These are phyloP conservation scores for Zeuzera pyrina DNA, from an alignment of 2,888 invertebrate species.

Conservation along the genomic window DNA sequence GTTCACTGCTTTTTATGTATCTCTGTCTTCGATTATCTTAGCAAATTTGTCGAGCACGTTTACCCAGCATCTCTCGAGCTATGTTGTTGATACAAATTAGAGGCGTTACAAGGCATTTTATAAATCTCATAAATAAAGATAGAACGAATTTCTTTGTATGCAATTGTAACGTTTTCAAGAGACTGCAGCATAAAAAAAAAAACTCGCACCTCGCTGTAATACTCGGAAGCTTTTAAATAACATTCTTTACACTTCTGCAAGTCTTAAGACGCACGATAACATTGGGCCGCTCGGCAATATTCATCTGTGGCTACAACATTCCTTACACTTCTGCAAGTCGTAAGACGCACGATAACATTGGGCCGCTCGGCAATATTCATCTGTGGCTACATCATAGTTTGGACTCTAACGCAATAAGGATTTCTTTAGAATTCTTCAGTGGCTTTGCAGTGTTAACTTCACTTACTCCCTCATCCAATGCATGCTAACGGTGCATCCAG, in stretches of 20 bases:
- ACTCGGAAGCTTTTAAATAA: constrained; percentile 88
- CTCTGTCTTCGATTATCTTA: constrained; percentile 84
- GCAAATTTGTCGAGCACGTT: constrained; percentile 89
- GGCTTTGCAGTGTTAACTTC: too few relatives aligned
- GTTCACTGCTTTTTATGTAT: constrained; percentile 84
- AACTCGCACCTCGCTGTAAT: constrained; percentile 87
- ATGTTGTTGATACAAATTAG: constrained; percentile 88
- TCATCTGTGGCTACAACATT: too few relatives aligned
- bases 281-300: too few relatives aligned
- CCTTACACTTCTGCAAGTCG: too few relatives aligned
- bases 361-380: constrained; percentile 96
- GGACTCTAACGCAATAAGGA: constrained; percentile 96
- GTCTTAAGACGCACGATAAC: constrained; percentile 89
- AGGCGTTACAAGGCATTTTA: constrained; percentile 82
- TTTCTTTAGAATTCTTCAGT: too few relatives aligned
- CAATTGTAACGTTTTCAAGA: constrained; percentile 87
- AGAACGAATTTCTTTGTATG: constrained; percentile 73
- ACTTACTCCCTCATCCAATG: too few relatives aligned
- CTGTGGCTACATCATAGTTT: constrained; percentile 94
- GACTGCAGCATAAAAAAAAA: constrained; percentile 95
- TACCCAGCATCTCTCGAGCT: constrained; percentile 94
- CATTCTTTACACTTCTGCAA: constrained; percentile 86
- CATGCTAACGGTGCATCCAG: too few relatives aligned
- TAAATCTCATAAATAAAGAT: constrained; percentile 36
- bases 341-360: too few relatives aligned